Percentiles rank a stretch among this genome's conserved stretches.
These are phyloP conservation scores for Pediacus dermestoides DNA, from an alignment of 2,888 invertebrate genomes.

Conservation along the genomic window DNA sequence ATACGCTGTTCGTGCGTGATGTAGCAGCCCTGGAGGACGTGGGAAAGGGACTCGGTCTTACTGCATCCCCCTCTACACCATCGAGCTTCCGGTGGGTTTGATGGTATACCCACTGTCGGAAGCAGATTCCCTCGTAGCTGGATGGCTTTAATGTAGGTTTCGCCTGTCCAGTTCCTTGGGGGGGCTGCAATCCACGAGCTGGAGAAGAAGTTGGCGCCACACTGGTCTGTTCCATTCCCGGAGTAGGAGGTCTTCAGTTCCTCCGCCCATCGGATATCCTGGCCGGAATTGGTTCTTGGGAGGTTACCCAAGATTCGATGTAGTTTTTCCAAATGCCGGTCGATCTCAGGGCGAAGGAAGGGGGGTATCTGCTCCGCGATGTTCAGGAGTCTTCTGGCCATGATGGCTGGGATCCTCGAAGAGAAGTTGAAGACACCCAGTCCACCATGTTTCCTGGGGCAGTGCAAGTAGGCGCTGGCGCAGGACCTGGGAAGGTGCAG, in stretches of 20 bases:
- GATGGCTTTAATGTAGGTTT: slow-evolving; percentile 29
- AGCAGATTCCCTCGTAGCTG: slow-evolving; percentile 32
- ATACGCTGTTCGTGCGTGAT: slow-evolving; percentile 22
- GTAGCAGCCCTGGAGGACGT: slow-evolving; percentile 31
- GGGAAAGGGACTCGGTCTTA: slow-evolving; percentile 18
- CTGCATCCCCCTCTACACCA: slow-evolving; percentile 30
- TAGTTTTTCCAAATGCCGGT: too few species aligned
- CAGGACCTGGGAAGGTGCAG: slow-evolving; percentile 53
- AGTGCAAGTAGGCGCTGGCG: slow-evolving; percentile 35
- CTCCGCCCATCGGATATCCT: too few species aligned
- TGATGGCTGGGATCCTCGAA: slow-evolving; percentile 8
- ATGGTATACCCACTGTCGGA: slow-evolving; percentile 33
- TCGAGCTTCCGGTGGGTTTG: slow-evolving; percentile 28
- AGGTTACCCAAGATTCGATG: too few species aligned
- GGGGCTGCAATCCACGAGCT: slow-evolving; percentile 22
- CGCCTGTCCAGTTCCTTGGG: slow-evolving; percentile 29
- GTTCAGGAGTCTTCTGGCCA: background rate
- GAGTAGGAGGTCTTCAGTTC: slow-evolving; percentile 17
- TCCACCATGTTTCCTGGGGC: slow-evolving; percentile 21
- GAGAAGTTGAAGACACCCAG: slow-evolving; percentile 12
- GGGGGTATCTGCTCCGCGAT: background rate
- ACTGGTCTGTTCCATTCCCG: slow-evolving; percentile 18
- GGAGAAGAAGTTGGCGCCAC: background rate
- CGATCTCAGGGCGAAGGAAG: too few species aligned
- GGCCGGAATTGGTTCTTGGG: too few species aligned